Conservation (phyloP, 2,888 invertebrate genomes). For the Yponomeuta evonymella region DNA sequence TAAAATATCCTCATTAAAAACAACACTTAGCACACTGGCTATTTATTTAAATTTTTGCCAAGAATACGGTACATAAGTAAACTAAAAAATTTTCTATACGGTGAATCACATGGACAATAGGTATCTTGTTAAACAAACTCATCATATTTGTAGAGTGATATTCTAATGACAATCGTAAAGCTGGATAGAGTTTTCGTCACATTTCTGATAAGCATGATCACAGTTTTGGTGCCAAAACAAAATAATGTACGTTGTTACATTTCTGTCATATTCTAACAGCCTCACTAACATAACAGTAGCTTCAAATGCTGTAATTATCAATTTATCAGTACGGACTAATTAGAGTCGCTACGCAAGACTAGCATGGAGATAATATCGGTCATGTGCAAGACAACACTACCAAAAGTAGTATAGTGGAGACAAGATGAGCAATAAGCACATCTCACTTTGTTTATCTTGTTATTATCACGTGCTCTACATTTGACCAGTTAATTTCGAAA, state of each 20-base stretch:
- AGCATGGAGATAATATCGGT: not conserved
- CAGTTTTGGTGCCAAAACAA: no score
- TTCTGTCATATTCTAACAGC: no score
- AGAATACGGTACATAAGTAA: not conserved
- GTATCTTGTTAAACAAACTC: not conserved
- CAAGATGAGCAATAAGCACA: not conserved
- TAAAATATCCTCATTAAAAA: no score
- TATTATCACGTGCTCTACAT: constrained; percentile 12
- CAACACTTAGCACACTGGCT: no score
- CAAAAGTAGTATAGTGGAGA: not conserved
- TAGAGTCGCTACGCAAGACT: not conserved
- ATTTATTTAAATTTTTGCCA: not conserved
- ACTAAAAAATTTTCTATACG: not conserved
- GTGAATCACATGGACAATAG: not conserved
- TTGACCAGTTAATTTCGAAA: not conserved
- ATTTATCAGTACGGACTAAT: not conserved
- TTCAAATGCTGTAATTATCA: no score
- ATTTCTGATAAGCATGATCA: not conserved
- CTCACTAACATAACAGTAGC: no score
- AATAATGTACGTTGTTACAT: no score
- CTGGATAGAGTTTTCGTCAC: not conserved
- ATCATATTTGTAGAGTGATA: not conserved
- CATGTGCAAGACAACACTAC: not conserved
- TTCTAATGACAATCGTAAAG: not conserved
- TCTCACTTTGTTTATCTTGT: not conserved